Conservation (phyloP, 1,140 invertebrate species). For the Eupeodes corollae region DNA sequence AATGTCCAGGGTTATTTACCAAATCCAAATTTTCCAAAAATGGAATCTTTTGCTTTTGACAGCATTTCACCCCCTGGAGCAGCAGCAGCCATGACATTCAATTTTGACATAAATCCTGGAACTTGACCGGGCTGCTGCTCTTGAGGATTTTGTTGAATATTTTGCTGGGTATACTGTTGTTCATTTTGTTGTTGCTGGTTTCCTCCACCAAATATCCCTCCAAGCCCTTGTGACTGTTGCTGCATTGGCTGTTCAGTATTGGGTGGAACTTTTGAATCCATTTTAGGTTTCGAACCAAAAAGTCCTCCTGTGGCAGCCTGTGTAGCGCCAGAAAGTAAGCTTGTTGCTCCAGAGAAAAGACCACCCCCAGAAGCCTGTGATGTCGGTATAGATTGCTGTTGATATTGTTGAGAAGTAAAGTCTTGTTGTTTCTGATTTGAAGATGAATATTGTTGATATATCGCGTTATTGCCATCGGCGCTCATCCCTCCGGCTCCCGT, state of each 20-base stretch:
- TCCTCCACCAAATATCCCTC: conserved; percentile 15
- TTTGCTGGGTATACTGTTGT: conserved; percentile 19
- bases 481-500: conserved; percentile 41
- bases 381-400: conserved; percentile 26
- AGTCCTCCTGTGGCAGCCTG: conserved; percentile 38
- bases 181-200: conserved; percentile 24
- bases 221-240: conserved; percentile 36
- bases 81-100: conserved; percentile 52
- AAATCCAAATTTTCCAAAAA: conserved; percentile 83
- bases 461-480: conserved; percentile 49
- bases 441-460: conserved; percentile 28
- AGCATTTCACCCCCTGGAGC: conserved; percentile 71
- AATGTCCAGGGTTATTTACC: conserved; percentile 57
- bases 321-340: conserved; percentile 37
- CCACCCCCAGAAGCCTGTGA: conserved; percentile 28
- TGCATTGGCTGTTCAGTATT: conserved; percentile 36
- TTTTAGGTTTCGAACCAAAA: conserved; percentile 36
- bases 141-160: conserved; percentile 31
- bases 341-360: conserved; percentile 36
- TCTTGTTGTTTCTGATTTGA: conserved; percentile 32
- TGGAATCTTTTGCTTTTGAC: conserved; percentile 80
- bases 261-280: conserved; percentile 37
- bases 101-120: conserved; percentile 29
- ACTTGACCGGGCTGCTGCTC: conserved; percentile 29
- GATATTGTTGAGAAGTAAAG: conserved; percentile 16